phyloP scores from a whole-genome alignment of 2,113 vertebrate species.

The Brachirus orientalis region DNA sequence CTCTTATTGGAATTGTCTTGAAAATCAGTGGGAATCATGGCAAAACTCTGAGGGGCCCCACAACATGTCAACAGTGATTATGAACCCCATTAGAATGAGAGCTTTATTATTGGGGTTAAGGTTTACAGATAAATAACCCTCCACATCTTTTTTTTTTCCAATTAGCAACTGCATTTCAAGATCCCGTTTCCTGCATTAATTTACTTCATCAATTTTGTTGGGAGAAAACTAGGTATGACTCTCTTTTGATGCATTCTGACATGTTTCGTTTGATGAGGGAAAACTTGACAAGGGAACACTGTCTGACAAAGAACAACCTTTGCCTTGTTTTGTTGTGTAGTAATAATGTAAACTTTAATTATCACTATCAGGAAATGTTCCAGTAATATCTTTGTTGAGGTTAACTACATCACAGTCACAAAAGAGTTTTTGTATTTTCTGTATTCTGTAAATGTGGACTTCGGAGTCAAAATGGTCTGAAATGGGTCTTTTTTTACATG shows the following conservation, averaged over 20 bases:
- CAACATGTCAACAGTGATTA: conserved; percentile 54
- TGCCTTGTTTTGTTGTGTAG: no score
- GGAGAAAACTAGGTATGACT: no score
- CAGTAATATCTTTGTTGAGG: background rate
- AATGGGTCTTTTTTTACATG: no score
- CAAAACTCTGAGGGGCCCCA: conserved; percentile 50
- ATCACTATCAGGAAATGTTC: no score
- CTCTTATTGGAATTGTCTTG: conserved; percentile 32
- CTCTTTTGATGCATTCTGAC: no score
- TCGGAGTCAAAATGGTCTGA: background rate
- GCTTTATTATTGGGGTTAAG: conserved; percentile 19
- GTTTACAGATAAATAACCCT: conserved; percentile 39
- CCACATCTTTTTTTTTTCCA: conserved; percentile 11
- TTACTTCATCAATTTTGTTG: no score
- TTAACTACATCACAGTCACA: background rate
- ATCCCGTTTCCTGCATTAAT: background rate
- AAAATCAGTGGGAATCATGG: conserved; percentile 35
- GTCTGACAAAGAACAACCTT: no score
- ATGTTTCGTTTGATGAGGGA: no score
- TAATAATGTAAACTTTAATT: no score
- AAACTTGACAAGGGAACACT: no score
- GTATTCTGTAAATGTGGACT: background rate
- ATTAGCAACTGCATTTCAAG: conserved; percentile 6
- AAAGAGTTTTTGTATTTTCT: background rate
- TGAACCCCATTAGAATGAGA: conserved; percentile 45